Conservation (phyloP, 2,888 invertebrate species). For the Nycteola revayana region DNA sequence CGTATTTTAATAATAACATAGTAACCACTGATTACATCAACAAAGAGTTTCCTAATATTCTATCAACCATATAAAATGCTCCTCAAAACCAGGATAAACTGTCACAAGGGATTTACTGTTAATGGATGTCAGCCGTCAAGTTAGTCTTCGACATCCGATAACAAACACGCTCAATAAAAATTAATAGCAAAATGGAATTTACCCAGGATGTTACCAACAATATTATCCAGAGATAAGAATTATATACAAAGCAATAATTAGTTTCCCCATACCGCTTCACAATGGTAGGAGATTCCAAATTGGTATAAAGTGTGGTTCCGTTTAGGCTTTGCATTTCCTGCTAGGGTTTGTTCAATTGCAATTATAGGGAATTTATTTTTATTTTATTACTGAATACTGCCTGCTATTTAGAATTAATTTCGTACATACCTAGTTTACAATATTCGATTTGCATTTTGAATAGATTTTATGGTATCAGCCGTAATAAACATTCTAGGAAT, state of each 20-base stretch:
- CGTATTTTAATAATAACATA: too few relatives aligned
- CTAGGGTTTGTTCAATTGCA: background rate
- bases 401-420: too few relatives aligned
- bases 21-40: too few relatives aligned
- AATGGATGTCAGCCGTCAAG: conserved; percentile 35
- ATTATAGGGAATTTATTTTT: too few relatives aligned
- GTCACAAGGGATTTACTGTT: too few relatives aligned
- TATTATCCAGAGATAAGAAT: conserved; percentile 23
- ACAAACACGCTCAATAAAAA: conserved; percentile 23
- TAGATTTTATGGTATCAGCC: conserved; percentile 6
- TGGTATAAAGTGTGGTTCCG: conserved; percentile 26
- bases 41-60: too few relatives aligned
- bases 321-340: conserved; percentile 18
- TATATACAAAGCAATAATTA: conserved; percentile 23
- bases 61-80: too few relatives aligned
- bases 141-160: conserved; percentile 35
- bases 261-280: conserved; percentile 30
- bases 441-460: too few relatives aligned
- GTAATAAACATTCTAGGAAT: conserved; percentile 26
- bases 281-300: conserved; percentile 38
- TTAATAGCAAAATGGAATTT: conserved; percentile 33
- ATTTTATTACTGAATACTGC: too few relatives aligned
- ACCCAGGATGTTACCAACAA: conserved; percentile 29
- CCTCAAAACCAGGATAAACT: too few relatives aligned
- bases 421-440: too few relatives aligned